Base-by-base conservation (phyloP, 1,140 invertebrate species). In the Maconellicoccus hirsutus region DNA sequence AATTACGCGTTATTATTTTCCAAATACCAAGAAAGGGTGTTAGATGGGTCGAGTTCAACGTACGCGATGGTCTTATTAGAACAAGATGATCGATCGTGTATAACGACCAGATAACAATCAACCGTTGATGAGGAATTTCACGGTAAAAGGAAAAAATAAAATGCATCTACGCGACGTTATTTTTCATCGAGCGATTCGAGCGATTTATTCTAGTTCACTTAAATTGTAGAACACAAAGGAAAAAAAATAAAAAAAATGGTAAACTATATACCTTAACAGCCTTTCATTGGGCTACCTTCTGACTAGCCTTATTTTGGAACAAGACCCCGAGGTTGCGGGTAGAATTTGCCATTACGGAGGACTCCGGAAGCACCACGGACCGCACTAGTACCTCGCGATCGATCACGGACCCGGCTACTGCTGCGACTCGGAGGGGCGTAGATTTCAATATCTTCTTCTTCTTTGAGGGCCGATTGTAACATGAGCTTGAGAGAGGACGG, bases 381-480 rank as follows among this genome's bases (percentile, higher is more conserved):
- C 73, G 27, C 66, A 33, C 33, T 69, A 25, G 27, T 39, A 63
- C 3, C 42, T 70, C 14, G 33, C 25, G 29, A 70, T 33, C 59
- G 29, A 70, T n/a, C 19, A 12, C 59, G 70, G 22, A 69, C 38
- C 42, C n/a, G 72, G 70, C 26, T 70, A 12, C 29, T 29, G n/a
- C 59, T 71, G 73, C 26, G 59, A 38, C 52, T 78, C 77, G 16
- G 78, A 42, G 82, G 82, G 16, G 84, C 85, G 76, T 87, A 85
- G 10, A 89, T 85, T 74, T 90, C 87, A 70, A 91, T 86, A 73
- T 89, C 87, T 8, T 86, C 87, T 74, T 89, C 87, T 59, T 86
- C 86, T 71, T 84, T 81, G 71, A 91, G 79, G 12, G 89, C 89
- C 75, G 87, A 86, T 70, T 90, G 87, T 3, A 91, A 79, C 21